phyloP scores from a whole-genome alignment of 2,797 vertebrate species.

The Catamblyrhynchus diadema region DNA sequence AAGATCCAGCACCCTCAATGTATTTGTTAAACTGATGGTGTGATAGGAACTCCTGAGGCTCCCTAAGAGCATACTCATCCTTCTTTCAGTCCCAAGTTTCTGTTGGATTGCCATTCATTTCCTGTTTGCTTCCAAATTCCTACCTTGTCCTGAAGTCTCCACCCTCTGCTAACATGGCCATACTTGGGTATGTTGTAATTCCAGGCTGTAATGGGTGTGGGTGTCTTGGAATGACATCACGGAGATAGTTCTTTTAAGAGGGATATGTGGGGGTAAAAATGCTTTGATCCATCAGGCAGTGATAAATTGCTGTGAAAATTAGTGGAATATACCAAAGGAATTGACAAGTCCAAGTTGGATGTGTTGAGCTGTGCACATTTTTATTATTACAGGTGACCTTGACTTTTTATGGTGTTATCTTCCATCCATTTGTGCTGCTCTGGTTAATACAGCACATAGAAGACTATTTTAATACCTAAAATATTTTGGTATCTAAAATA shows the following conservation, averaged over 20 bases:
- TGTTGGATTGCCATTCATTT: constrained; percentile 55
- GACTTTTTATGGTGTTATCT: not conserved
- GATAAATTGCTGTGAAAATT: not conserved
- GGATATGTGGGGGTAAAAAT: not conserved
- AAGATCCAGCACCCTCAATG: not conserved
- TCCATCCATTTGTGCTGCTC: not conserved
- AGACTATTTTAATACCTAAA: not conserved
- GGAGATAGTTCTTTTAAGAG: not conserved
- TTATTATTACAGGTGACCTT: not conserved
- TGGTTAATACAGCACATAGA: not conserved
- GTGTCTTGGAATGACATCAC: constrained; percentile 49
- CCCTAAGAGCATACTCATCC: not conserved
- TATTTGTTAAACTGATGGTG: not conserved
- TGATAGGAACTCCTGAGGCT: not conserved
- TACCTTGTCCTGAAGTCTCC: constrained; percentile 51
- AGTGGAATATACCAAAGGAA: not conserved
- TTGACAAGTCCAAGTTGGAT: not conserved
- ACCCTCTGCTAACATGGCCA: constrained; percentile 50
- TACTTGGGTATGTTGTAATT: constrained; percentile 55
- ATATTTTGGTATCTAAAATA: not conserved
- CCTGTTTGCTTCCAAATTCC: constrained; percentile 66
- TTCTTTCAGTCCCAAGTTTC: constrained; percentile 19
- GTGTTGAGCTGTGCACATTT: not conserved
- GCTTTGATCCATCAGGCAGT: not conserved
- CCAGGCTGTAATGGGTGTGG: constrained; percentile 36